Conservation (phyloP, 2,113 vertebrate genomes). For the Vulpes ferrilata region DNA sequence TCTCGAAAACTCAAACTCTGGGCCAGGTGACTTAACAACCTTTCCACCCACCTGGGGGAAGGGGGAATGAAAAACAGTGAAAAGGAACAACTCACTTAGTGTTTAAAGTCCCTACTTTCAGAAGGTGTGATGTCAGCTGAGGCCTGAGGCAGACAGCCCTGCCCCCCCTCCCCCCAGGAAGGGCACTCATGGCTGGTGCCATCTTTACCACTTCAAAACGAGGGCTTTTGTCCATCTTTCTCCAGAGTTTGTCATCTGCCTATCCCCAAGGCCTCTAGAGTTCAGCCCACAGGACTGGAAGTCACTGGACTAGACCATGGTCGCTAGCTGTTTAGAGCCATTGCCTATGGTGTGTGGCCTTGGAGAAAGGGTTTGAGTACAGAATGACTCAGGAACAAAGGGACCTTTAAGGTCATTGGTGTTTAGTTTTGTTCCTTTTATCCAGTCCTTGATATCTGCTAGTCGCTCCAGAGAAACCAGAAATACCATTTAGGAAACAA, state of each 20-base stretch:
- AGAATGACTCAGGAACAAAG: slow-evolving; percentile 30
- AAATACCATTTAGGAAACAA: slow-evolving; percentile 17
- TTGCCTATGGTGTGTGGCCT: no score
- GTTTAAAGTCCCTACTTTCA: neutral
- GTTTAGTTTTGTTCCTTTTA: neutral
- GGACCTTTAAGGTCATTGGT: neutral
- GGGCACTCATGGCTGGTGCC: neutral
- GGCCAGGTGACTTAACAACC: neutral
- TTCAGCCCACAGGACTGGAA: neutral
- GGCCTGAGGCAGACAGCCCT: neutral
- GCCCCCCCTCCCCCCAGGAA: neutral
- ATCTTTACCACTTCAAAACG: neutral
- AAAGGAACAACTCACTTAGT: neutral
- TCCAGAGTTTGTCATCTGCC: neutral
- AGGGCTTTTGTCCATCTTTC: neutral
- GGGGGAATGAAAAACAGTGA: neutral
- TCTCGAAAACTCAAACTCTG: slow-evolving; percentile 30
- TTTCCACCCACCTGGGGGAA: neutral
- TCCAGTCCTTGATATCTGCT: slow-evolving; percentile 11
- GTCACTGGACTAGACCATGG: neutral
- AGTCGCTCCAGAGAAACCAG: slow-evolving; percentile 23
- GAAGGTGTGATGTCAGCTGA: neutral
- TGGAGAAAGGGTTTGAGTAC: neutral
- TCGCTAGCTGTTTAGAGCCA: neutral
- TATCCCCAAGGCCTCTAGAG: neutral